Base-by-base conservation (phyloP, 92 coral and sea anemone species). In the Porites divaricata region DNA sequence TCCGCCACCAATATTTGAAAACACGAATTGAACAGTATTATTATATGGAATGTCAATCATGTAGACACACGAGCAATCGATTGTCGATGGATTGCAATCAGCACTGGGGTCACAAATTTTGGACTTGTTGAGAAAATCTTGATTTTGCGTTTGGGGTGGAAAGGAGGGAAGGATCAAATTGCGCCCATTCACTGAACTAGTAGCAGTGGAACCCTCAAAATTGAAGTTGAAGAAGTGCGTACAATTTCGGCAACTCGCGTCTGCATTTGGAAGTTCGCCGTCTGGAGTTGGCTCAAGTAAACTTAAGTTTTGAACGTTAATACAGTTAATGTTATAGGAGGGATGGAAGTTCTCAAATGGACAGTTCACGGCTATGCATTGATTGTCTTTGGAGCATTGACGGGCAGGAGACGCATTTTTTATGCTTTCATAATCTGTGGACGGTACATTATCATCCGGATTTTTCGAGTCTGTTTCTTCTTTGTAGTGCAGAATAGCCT, bases 1-100 rank as follows among this genome's bases (percentile, higher is more conserved):
- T 21, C 10, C 75, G 69, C n/a, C n/a, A 49, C 90, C 79, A 79
- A 75, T 1, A 56, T 87, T 69, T 53, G 83, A 63, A 16, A 91
- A 66, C 50, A 91, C 95, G 57, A 91, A 21, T 68, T 91, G 95
- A 70, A 91, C 81, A 20, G 92, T 88, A 78, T 88, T 75, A 57
- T 67, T 23, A 2, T 79, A 63, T 8, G 92, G 92, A 68, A 91
- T 75, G 26, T 85, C 92, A 12, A 85, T 85, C 35, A 85, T 88
- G 63, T 89, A 86, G 49, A 85, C 66, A 63, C 89, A 85, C 77
- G 74, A 61, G 69, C 92, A 89, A 2, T 76, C 69, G n/a, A 6
- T 66, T 76, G 81, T 76, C 81, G 81, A 76, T n/a, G 71, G 71
- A 66, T 66, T 66, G 22, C 71, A 66, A 22, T 66, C 71, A 20